Base-by-base conservation (phyloP, 2,113 vertebrate genomes). In the Thymallus thymallus region DNA sequence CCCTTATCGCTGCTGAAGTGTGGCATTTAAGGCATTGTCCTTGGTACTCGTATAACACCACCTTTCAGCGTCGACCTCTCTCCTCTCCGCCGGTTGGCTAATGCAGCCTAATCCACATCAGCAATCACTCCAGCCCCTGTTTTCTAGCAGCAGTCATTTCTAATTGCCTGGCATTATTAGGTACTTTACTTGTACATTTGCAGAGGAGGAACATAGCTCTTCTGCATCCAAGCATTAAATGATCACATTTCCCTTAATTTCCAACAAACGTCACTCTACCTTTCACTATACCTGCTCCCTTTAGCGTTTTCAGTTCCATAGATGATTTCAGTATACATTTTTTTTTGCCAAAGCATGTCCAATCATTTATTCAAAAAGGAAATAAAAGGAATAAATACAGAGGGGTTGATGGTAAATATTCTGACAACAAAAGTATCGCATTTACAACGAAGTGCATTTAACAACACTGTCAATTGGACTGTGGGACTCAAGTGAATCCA, bases 181-280 rank as follows among this genome's bases (percentile, higher is more conserved):
- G 82, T 89, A 89, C 91, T 93, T 92, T 92, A 90, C 88, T 91
- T 92, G 90, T 92, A 92, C 92, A 93, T 94, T 90, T 90, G 84
- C 88, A 90, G 91, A 89, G 88, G 87, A 90, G 85, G 85, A 90
- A 88, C 88, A 89, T 91, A 85, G 80, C 88, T 92, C 90, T 90
- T 88, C 90, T 90, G 88, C 90, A 93, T 89, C 91, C 90, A 93
- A 91, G 89, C 92, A 91, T 90, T 89, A 93, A 93, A 94, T 93
- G 81, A 93, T 90, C 90, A 88, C 90, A 92, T 92, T 87, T 92
- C 90, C 86, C 88, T 86, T 91, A 88, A 92, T 93, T 90, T 91
- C 86, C 78, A 80, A 89, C 82, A 82, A 90, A 89, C 76, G 76
- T 81, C 80, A 73, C 45, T 69, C 72, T 24, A 56, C 77, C 73